Evolutionary conservation across 2,888 invertebrate genomes (phyloP).

Genomic region (Lordiphosa andalusiaca): DNA sequence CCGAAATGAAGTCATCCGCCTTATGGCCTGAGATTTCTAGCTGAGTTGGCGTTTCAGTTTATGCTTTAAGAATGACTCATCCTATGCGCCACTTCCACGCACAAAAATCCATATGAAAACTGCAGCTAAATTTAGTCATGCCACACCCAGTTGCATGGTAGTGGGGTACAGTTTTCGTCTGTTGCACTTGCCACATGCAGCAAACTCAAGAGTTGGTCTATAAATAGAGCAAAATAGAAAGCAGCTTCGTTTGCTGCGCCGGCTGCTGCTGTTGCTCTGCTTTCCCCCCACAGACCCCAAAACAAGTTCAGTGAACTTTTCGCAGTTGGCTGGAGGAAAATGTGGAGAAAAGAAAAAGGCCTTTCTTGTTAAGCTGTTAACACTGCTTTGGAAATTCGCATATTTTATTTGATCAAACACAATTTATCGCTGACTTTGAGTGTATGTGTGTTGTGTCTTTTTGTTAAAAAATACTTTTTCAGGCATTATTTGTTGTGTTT

Average conservation of each 20-base stretch:
- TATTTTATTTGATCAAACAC: constrained; percentile 56
- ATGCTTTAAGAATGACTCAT: constrained; percentile 5
- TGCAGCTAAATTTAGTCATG: constrained; percentile 61
- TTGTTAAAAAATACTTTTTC: constrained; percentile 53
- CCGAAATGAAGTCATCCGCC: constrained; percentile 43
- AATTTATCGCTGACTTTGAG: constrained; percentile 32
- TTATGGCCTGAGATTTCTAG: constrained; percentile 8
- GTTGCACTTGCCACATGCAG: constrained; percentile 15
- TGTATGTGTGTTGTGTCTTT: constrained; percentile 36
- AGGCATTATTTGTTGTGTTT: constrained; percentile 36
- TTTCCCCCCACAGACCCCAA: constrained; percentile 37
- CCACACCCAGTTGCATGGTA: constrained; percentile 26
- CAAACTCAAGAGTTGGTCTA: background rate
- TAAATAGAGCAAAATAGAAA: constrained; percentile 43
- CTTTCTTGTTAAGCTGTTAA: constrained; percentile 43
- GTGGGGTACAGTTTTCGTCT: constrained; percentile 39
- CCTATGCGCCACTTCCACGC: background rate
- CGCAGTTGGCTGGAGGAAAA: background rate
- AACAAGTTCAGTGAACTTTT: constrained; percentile 53
- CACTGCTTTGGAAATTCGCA: constrained; percentile 46
- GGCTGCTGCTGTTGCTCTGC: constrained; percentile 24
- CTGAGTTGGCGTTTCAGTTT: constrained; percentile 10
- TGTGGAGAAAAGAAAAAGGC: constrained; percentile 14
- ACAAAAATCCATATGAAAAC: constrained; percentile 4
- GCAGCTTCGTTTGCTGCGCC: constrained; percentile 55